Percentiles rank a stretch among this genome's conserved stretches.
These are phyloP conservation scores for Ellobium chinense DNA, from an alignment of 2,888 invertebrate species.

Conservation along the genomic window DNA sequence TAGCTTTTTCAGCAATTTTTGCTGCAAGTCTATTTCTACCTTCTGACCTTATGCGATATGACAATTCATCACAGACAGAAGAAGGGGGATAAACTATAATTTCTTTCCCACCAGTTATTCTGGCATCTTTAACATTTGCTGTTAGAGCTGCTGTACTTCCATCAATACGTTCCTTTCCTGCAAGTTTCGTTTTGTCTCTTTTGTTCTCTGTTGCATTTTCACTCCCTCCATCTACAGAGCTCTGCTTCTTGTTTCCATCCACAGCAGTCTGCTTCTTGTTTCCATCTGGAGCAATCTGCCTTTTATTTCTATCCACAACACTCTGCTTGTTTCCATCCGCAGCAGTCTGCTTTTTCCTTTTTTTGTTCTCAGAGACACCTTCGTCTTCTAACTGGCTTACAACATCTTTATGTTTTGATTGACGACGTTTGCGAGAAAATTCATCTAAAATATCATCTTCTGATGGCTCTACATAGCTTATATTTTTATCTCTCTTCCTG, in stretches of 20 bases:
- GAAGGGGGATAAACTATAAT: slow-evolving; percentile 16
- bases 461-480: slow-evolving; percentile 42
- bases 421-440: slow-evolving; percentile 17
- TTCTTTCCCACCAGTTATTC: not conserved
- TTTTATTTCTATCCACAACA: not conserved
- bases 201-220: not conserved
- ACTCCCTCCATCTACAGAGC: not conserved
- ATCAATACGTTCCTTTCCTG: not conserved
- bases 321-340: no score
- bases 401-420: slow-evolving; percentile 19
- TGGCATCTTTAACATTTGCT: not conserved
- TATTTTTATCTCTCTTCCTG: slow-evolving; percentile 38
- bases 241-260: no score
- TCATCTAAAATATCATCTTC: slow-evolving; percentile 45
- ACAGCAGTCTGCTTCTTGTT: no score
- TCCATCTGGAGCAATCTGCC: not conserved
- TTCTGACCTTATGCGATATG: not conserved
- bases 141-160: slow-evolving; percentile 1
- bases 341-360: not conserved
- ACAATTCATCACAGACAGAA: not conserved
- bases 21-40: not conserved
- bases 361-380: slow-evolving; percentile 5
- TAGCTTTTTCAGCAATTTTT: not conserved
- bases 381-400: slow-evolving; percentile 10
- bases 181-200: not conserved